Conservation (phyloP, 1,140 invertebrate species). For the Drosophila mojavensis region DNA sequence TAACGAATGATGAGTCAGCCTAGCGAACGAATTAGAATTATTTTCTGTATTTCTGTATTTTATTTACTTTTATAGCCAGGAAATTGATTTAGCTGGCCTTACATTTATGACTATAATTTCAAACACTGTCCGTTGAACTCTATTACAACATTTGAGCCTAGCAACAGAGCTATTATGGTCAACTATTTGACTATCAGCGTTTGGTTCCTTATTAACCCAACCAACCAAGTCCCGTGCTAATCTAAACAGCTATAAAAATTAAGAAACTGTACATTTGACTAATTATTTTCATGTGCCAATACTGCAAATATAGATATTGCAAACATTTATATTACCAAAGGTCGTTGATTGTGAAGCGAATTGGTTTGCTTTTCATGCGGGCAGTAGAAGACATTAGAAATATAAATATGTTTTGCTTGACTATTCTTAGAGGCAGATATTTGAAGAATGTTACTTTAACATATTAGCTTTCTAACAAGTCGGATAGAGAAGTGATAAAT, state of each 20-base stretch:
- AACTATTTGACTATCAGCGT: background rate
- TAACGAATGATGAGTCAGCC: slow-evolving; percentile 11
- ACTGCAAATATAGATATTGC: slow-evolving; percentile 20
- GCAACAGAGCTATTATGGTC: slow-evolving; percentile 20
- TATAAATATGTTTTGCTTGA: background rate
- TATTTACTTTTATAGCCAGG: slow-evolving; percentile 33
- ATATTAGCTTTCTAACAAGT: no score
- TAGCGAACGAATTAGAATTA: background rate
- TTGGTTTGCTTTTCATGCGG: no score
- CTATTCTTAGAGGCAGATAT: background rate
- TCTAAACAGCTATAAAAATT: slow-evolving; percentile 9
- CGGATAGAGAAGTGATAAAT: no score
- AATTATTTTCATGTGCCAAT: slow-evolving; percentile 29
- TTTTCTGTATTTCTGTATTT: background rate
- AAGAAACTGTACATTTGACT: slow-evolving; percentile 61
- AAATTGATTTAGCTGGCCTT: slow-evolving; percentile 40
- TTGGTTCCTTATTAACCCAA: background rate
- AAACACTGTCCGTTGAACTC: slow-evolving; percentile 28
- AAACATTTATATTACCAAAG: no score
- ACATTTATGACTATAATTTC: slow-evolving; percentile 39
- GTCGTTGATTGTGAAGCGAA: background rate
- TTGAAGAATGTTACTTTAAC: no score
- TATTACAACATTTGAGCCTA: background rate
- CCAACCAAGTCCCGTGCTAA: background rate
- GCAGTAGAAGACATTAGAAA: no score